Evolutionary conservation across 2,888 invertebrate genomes (phyloP).

Genomic region (Parasteatoda lunata): DNA sequence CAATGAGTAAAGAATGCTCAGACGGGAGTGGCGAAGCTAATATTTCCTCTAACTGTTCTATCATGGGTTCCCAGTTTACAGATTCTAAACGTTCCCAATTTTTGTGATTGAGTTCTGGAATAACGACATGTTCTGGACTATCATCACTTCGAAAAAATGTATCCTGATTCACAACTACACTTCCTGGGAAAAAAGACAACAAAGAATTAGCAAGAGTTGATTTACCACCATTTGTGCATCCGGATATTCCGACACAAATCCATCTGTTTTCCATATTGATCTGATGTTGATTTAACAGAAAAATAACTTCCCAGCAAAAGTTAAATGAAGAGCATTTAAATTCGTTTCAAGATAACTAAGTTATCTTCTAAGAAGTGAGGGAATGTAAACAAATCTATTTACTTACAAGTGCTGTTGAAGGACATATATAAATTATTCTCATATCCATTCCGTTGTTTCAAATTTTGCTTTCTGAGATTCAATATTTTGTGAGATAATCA

Average conservation of each 20-base stretch:
- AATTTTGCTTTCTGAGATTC: no score
- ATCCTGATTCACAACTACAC: constrained; percentile 81
- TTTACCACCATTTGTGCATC: constrained; percentile 90
- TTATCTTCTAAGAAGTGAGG: no score
- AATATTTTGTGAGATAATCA: no score
- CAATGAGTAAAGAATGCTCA: constrained; percentile 53
- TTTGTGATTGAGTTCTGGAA: constrained; percentile 67
- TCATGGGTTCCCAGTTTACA: constrained; percentile 68
- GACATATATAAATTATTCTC: no score
- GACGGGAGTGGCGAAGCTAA: neutral
- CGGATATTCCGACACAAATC: constrained; percentile 72
- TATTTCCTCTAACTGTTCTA: constrained; percentile 36
- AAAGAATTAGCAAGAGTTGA: constrained; percentile 82
- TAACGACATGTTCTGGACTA: constrained; percentile 49
- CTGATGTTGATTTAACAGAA: no score
- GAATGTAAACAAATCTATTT: no score
- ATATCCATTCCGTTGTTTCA: no score
- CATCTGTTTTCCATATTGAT: constrained; percentile 29
- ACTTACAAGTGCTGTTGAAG: no score
- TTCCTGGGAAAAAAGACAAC: constrained; percentile 74
- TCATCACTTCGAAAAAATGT: constrained; percentile 79
- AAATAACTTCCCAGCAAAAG: no score
- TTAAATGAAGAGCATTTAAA: no score
- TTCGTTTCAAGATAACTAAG: no score
- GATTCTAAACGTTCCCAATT: constrained; percentile 70